These are phyloP conservation scores for Cepaea nemoralis DNA, from an alignment of 1,140 invertebrate genomes.

Conservation along the genomic window DNA sequence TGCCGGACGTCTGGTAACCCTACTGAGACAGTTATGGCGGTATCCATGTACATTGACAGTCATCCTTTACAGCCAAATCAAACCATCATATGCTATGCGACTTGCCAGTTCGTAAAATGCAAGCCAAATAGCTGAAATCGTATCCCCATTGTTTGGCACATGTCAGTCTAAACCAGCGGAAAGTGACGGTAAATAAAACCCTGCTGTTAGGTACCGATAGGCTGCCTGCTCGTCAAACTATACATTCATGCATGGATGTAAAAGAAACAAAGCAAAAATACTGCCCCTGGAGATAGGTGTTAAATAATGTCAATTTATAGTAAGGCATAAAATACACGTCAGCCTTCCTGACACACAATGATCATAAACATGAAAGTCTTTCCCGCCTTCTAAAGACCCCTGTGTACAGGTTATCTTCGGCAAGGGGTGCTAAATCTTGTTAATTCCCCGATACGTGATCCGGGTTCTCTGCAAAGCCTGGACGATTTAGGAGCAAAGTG, in stretches of 20 bases:
- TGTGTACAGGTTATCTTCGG: not conserved
- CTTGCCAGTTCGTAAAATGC: not conserved
- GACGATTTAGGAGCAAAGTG: constrained; percentile 36
- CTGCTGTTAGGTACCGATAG: not conserved
- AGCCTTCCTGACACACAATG: not conserved
- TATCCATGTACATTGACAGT: no score
- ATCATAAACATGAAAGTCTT: not conserved
- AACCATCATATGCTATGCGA: no score
- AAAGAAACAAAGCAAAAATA: no score
- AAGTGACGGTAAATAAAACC: not conserved
- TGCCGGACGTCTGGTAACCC: no score
- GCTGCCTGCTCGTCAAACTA: no score
- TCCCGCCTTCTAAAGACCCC: not conserved
- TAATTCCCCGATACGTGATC: constrained; percentile 26
- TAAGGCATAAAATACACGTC: not conserved
- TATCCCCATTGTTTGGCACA: not conserved
- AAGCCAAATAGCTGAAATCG: not conserved
- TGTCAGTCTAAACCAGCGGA: not conserved
- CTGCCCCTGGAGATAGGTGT: not conserved
- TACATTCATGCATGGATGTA: no score
- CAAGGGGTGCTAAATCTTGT: constrained; percentile 31
- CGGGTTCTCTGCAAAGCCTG: not conserved
- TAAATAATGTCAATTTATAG: constrained; percentile 11
- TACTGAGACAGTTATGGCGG: no score
- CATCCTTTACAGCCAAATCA: no score